Evolutionary conservation across 2,113 vertebrate genomes (phyloP).

Genomic region (Hemichromis elongatus): DNA sequence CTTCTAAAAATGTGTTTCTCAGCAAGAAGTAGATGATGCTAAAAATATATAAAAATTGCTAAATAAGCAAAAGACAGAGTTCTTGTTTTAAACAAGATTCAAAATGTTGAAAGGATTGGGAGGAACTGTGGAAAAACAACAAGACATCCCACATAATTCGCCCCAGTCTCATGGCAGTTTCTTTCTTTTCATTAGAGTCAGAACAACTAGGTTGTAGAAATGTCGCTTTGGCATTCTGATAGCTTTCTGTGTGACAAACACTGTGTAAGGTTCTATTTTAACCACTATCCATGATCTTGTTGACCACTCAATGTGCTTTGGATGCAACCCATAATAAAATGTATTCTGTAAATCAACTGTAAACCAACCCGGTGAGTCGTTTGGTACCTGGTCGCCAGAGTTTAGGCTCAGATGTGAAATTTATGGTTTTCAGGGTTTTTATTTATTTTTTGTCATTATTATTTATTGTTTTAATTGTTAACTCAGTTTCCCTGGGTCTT

Average conservation of each 20-base stretch:
- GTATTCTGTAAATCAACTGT: too few relatives aligned
- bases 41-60: background rate
- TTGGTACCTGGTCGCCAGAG: too few relatives aligned
- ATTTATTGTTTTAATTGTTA: too few relatives aligned
- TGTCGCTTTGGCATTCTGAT: background rate
- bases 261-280: background rate
- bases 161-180: background rate
- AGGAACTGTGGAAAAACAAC: background rate
- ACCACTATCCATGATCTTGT: accelerated
- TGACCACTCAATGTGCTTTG: background rate
- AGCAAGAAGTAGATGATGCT: background rate
- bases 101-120: background rate
- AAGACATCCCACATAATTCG: background rate
- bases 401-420: too few relatives aligned
- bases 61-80: background rate
- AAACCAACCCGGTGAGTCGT: too few relatives aligned
- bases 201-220: background rate
- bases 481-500: too few relatives aligned
- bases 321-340: background rate
- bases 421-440: too few relatives aligned
- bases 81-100: background rate
- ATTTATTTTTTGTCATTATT: too few relatives aligned
- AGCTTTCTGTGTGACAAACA: background rate
- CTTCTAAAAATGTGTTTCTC: background rate
- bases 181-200: background rate